Evolutionary conservation across 1,140 invertebrate genomes (phyloP), one percentile per base, ranked within the genome.

Genomic region (Phymastichus coffea): DNA sequence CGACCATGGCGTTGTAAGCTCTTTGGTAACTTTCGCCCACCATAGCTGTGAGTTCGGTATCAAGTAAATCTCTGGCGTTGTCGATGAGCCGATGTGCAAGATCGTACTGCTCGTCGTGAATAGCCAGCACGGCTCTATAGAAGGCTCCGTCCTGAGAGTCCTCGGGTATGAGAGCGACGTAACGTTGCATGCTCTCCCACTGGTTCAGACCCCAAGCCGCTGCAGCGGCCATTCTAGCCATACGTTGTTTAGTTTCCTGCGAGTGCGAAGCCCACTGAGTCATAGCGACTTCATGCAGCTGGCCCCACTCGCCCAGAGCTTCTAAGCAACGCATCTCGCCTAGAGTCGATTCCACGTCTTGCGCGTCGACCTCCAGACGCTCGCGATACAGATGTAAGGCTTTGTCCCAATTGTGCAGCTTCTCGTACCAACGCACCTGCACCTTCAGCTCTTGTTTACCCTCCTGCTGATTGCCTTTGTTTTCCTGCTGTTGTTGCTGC

Each of bases 341-440:
- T 2, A 99, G 78, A 19, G 88, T 87, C 0, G 95, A 85, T 47
- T 96, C 94, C 12, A 90, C 80, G 71, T 97, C 90, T 17, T 83
- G 73, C 0, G 79, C 63, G 66, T 89, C 83, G 10, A 83, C 82
- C 7, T 83, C 73, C 8, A 91, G 71, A 64, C 86, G 85, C 52
- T 88, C 85, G 41, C 87, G 81, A 71, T 99, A 99, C 1, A 95
- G 84, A 55, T 88, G 83, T 14, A 99, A 80, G 0, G 98, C 98
- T 73, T 94, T 93, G 65, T 99, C 94, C 97, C 97, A 99, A 70
- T 98, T 95, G 72, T 99, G 95, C 2, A 99, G 80, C 75, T 99
- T 99, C 74, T 99, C 98, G 74, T 98, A 98, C 97, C 97, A 99
- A 6, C 93, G 83, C 44, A 98, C 94, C 75, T 98, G 93, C 0